Evolutionary conservation across 2,113 vertebrate genomes (phyloP), one percentile per base, ranked within the genome.

Genomic region (Lasiurus borealis): DNA sequence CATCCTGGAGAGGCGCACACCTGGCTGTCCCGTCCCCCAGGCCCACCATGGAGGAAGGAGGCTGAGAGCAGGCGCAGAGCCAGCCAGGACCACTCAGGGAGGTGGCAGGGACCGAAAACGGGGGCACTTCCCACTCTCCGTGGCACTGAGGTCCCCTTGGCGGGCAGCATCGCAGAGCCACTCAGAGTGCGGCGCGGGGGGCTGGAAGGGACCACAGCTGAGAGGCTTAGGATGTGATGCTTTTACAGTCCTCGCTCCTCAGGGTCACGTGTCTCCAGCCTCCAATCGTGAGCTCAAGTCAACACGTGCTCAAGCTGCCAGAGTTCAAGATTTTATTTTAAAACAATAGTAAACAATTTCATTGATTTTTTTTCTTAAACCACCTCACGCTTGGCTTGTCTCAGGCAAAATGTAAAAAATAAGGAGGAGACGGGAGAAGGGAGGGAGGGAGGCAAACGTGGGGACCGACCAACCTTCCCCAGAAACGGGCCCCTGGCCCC

Each of bases 341-440:
- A 97, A 97, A 97, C 93, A 97, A 96, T 82, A 97, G 97, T 97
- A 97, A 97, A 97, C 96, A 97, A 97, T 97, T 97, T 96, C 92
- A 83, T 92, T 93, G 90, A 94, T 95, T 96, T 95, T 95, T 96
- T 95, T 93, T 96, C 94, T 95, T 97, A 90, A 96, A 97, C 97
- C 96, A 95, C 91, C 88, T 96, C 96, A 96, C 91, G 82, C 96
- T 96, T 95, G 88, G 96, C 97, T 97, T 97, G 72, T 95, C 94
- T 96, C 96, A 95, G 88, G 96, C 95, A 88, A 96, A 93, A 96
- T 71, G 85, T 94, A 88, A 75, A 97, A 97, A 97, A 82, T 52
- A n/a, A n/a, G n/a, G 69, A 81, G 76, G 86, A 14, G 50, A 50
- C 68, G 80, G 59, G 84, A 69, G 73, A 40, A 40, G 40, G 40